Conservation (phyloP, 2,888 invertebrate species). For the Ochlodes sylvanus region DNA sequence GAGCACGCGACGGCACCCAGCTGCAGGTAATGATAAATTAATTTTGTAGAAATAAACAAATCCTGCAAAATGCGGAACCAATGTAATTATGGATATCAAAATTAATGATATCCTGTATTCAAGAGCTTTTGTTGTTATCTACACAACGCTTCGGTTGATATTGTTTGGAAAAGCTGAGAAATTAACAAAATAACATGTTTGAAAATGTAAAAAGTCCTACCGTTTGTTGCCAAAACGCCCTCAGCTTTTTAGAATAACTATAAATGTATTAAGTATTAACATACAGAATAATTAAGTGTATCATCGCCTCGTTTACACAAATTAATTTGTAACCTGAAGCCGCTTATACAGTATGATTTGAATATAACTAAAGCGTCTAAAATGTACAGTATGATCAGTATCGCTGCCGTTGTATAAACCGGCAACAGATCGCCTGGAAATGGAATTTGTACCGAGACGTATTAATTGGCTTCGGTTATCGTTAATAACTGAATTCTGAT, state of each 20-base stretch:
- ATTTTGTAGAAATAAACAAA: constrained; percentile 25
- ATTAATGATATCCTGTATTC: neutral
- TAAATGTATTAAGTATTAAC: no score
- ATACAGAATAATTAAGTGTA: neutral
- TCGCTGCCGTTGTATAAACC: constrained; percentile 16
- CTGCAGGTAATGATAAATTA: constrained; percentile 26
- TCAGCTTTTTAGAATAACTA: no score
- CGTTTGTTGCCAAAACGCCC: no score
- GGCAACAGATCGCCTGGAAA: constrained; percentile 13
- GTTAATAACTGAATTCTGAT: constrained; percentile 28
- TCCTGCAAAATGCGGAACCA: neutral
- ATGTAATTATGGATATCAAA: neutral
- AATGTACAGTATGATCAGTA: neutral
- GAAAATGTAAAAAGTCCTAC: no score
- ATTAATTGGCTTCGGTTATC: constrained; percentile 18
- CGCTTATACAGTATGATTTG: neutral
- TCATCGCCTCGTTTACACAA: neutral
- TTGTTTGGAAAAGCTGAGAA: no score
- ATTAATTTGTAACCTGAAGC: neutral
- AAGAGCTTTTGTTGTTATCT: no score
- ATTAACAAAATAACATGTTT: no score
- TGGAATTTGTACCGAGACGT: constrained; percentile 19
- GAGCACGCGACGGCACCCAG: constrained; percentile 31
- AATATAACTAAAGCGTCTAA: neutral
- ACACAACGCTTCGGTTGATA: no score